Percentiles rank a stretch among this genome's conserved stretches.
These are phyloP conservation scores for Pristionchus mayeri DNA, from an alignment of 2,888 invertebrate genomes.

Conservation along the genomic window DNA sequence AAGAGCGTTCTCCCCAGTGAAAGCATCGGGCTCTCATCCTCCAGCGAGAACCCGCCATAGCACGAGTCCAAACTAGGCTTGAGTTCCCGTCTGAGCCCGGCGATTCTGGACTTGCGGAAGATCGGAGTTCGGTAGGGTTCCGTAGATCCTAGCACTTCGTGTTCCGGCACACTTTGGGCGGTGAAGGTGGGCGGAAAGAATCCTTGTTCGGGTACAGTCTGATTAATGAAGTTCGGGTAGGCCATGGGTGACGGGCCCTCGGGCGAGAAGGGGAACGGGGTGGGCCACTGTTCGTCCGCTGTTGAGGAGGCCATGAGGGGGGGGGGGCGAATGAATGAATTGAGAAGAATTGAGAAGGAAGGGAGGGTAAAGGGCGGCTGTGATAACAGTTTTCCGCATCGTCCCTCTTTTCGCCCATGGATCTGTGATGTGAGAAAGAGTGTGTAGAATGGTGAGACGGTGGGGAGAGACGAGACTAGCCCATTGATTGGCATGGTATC, in stretches of 20 bases:
- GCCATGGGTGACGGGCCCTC: neutral
- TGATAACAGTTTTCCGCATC: neutral
- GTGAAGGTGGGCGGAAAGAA: no score
- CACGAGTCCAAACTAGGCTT: neutral
- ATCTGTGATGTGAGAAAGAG: neutral
- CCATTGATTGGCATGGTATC: conserved; percentile 39
- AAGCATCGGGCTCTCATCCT: conserved; percentile 42
- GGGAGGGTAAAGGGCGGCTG: neutral
- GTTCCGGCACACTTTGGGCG: no score
- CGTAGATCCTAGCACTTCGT: neutral
- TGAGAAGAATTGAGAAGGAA: neutral
- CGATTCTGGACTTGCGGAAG: no score
- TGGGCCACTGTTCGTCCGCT: neutral
- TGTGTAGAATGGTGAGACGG: neutral
- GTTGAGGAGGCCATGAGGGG: no score
- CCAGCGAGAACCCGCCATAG: conserved; percentile 34
- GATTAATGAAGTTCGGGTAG: neutral
- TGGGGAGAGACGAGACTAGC: neutral
- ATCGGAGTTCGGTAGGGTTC: neutral
- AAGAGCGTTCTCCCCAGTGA: conserved; percentile 9
- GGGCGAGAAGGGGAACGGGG: neutral
- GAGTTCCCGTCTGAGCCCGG: neutral
- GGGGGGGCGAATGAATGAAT: neutral
- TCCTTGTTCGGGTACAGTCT: no score
- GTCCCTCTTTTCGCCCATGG: neutral